phyloP scores from a whole-genome alignment of 2,888 invertebrate genomes.

The Catocala sponsa region DNA sequence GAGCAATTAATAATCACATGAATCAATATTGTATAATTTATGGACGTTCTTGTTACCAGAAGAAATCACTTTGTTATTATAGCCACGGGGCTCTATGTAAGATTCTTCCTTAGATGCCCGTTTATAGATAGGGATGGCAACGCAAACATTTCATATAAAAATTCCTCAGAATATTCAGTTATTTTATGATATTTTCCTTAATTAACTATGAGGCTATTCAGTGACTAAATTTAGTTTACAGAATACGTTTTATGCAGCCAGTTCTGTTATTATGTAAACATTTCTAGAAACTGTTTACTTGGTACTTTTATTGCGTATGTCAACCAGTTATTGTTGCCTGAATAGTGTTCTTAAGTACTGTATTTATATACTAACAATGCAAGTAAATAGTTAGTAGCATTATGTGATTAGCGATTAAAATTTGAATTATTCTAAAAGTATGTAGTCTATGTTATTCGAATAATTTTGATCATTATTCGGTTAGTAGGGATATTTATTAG shows the following conservation, averaged over 20 bases:
- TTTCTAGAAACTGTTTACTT: no score
- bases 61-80: constrained; percentile 50
- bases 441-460: no score
- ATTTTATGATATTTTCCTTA: constrained; percentile 13
- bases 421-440: no score
- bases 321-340: no score
- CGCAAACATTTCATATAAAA: constrained; percentile 47
- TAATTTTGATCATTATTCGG: no score
- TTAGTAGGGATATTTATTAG: no score
- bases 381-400: no score
- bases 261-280: no score
- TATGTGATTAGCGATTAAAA: no score
- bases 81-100: constrained; percentile 32
- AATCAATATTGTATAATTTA: constrained; percentile 59
- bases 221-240: neutral
- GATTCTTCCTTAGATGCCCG: constrained; percentile 29
- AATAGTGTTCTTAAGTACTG: no score
- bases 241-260: neutral
- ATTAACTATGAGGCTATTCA: constrained; percentile 7
- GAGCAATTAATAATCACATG: constrained; percentile 55
- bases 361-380: no score
- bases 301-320: no score
- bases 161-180: constrained; percentile 36
- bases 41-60: constrained; percentile 55
- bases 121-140: constrained; percentile 22